Conservation (phyloP, 1,140 invertebrate genomes). For the Polyergus mexicanus region DNA sequence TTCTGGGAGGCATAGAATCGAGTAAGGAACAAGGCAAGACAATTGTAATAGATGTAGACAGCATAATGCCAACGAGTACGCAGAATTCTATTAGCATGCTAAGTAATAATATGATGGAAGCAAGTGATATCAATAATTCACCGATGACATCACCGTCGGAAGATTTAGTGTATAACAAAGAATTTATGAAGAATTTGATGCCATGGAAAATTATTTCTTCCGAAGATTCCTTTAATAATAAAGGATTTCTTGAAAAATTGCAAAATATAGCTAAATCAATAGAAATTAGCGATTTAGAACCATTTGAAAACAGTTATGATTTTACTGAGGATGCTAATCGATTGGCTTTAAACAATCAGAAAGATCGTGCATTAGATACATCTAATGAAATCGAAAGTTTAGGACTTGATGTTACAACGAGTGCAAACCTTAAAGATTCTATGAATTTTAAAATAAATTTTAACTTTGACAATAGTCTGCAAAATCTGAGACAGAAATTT, state of each 20-base stretch:
- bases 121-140: neutral
- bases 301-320: neutral
- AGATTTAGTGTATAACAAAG: neutral
- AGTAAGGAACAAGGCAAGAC: neutral
- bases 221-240: neutral
- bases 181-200: neutral
- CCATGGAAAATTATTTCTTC: neutral
- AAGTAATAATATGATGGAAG: neutral
- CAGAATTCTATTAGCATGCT: neutral
- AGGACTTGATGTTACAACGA: neutral
- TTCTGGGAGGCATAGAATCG: neutral
- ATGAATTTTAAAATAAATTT: neutral
- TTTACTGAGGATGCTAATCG: neutral
- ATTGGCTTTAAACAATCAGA: neutral
- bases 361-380: neutral
- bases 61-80: neutral
- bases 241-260: neutral
- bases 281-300: neutral
- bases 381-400: neutral
- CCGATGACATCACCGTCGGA: neutral
- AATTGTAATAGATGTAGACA: neutral
- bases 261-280: neutral
- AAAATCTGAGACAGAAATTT: neutral
- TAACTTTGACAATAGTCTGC: neutral
- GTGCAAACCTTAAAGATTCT: neutral